phyloP scores from a whole-genome alignment of 1,140 invertebrate species.

The Heliconius hewitsoni region DNA sequence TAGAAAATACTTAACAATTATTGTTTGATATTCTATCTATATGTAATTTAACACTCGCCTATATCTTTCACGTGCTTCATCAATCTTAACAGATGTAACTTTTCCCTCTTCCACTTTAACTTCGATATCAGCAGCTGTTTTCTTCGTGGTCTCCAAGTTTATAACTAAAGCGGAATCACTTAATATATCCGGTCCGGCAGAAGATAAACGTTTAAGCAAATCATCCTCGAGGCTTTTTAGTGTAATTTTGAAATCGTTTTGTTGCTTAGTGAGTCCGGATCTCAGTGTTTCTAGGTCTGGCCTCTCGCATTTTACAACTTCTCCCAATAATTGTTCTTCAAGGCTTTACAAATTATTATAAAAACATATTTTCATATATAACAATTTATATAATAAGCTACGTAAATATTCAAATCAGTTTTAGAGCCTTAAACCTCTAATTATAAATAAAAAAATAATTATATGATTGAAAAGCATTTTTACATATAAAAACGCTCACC shows the following conservation, averaged over 20 bases:
- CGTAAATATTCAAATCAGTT: no score
- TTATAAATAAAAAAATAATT: background rate
- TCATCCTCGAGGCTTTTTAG: conserved; percentile 95
- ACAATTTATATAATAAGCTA: no score
- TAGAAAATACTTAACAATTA: no score
- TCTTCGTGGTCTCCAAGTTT: conserved; percentile 96
- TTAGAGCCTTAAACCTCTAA: no score
- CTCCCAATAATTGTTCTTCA: conserved; percentile 96
- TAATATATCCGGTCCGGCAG: conserved; percentile 94
- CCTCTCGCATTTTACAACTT: conserved; percentile 96
- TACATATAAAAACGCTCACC: conserved; percentile 47
- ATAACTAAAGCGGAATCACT: conserved; percentile 94
- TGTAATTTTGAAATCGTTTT: conserved; percentile 97
- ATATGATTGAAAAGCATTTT: background rate
- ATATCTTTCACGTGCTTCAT: conserved; percentile 94
- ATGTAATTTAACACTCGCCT: conserved; percentile 50
- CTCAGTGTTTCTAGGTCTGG: conserved; percentile 92
- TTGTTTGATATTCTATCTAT: background rate
- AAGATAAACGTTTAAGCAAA: conserved; percentile 90
- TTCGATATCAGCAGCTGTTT: conserved; percentile 94
- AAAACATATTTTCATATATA: no score
- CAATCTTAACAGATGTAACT: conserved; percentile 92
- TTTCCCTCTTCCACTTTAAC: conserved; percentile 92
- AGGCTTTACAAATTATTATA: conserved; percentile 73
- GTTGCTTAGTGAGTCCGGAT: conserved; percentile 92